Percentiles rank a stretch among this genome's conserved stretches.
These are phyloP conservation scores for Helobdella robusta DNA, from an alignment of 2,888 invertebrate genomes.

Conservation along the genomic window DNA sequence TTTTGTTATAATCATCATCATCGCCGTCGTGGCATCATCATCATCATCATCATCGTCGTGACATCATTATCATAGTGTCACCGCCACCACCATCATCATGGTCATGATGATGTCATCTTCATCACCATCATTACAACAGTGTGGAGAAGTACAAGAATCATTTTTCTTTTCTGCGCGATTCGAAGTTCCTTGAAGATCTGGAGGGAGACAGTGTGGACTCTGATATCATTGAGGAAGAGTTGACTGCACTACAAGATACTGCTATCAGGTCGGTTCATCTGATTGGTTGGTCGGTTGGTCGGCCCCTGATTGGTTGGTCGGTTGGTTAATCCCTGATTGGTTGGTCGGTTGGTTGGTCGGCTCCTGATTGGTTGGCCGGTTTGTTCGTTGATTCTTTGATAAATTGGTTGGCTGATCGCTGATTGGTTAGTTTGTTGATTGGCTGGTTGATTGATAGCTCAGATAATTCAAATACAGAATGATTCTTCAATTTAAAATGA, in stretches of 20 bases:
- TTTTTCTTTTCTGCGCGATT: constrained; percentile 34
- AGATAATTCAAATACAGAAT: too few relatives aligned
- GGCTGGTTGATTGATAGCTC: too few relatives aligned
- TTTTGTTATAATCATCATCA: background rate
- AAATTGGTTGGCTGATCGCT: too few relatives aligned
- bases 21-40: background rate
- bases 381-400: too few relatives aligned
- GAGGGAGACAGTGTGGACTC: constrained; percentile 36
- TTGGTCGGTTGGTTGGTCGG: too few relatives aligned
- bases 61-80: background rate
- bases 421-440: too few relatives aligned
- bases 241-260: constrained; percentile 32
- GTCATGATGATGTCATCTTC: background rate
- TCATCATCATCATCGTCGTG: background rate
- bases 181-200: constrained; percentile 34
- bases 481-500: too few relatives aligned
- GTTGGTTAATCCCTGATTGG: too few relatives aligned
- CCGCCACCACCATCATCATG: background rate
- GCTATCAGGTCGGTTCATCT: constrained; percentile 27
- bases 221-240: constrained; percentile 35
- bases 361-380: too few relatives aligned
- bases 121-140: constrained; percentile 19
- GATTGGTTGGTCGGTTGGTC: too few relatives aligned
- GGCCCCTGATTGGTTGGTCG: too few relatives aligned
- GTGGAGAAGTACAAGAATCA: constrained; percentile 36